phyloP scores from a whole-genome alignment of 35 echinoderm and acorn worm species.

The Apostichopus japonicus region DNA sequence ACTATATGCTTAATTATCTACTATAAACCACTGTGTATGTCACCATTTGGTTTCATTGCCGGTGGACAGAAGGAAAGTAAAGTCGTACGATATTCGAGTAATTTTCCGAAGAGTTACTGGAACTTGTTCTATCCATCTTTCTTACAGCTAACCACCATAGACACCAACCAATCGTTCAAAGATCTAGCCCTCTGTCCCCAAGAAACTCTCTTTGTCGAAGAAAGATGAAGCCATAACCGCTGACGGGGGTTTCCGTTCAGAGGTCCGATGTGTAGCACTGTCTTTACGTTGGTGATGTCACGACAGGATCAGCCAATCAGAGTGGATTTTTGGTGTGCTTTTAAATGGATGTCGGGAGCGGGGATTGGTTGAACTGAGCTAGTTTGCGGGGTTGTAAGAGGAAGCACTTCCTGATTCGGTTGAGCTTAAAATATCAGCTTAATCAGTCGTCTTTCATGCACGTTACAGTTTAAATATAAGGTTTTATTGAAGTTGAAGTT shows the following conservation, averaged over 20 bases:
- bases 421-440: background rate
- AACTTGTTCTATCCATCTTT: background rate
- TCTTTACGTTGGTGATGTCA: background rate
- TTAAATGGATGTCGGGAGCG: background rate
- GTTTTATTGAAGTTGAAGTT: background rate
- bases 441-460: background rate
- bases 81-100: no score
- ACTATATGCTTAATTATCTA: no score
- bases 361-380: background rate
- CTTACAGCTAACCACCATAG: conserved; percentile 74
- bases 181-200: conserved; percentile 78
- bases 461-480: background rate
- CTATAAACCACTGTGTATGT: no score
- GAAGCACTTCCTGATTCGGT: background rate
- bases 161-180: conserved; percentile 70
- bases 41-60: no score
- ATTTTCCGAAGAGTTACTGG: no score
- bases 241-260: background rate
- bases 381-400: background rate
- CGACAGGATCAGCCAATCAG: background rate
- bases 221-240: conserved; percentile 49
- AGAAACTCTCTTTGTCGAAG: conserved; percentile 91
- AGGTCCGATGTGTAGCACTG: background rate
- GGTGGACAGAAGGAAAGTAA: no score
- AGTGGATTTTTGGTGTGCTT: background rate